Base-by-base conservation (phyloP, 2,888 invertebrate genomes). In the Temnothorax rugatulus region DNA sequence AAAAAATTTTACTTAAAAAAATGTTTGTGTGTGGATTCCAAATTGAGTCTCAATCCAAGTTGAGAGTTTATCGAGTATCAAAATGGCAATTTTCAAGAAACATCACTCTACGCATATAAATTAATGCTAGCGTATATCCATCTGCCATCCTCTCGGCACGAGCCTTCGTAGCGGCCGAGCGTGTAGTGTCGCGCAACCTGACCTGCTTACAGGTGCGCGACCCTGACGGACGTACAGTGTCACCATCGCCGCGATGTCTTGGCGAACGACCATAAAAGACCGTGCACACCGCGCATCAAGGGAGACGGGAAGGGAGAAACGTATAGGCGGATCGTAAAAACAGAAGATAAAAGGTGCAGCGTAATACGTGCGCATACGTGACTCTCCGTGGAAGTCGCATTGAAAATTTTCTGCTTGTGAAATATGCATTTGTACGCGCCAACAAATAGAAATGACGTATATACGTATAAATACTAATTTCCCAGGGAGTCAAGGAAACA, bases 141-240 rank as follows among this genome's bases (percentile, higher is more conserved):
- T 52, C n/a, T 47, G 47, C 2, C 18, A 29, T 52, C 41, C n/a
- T 63, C 63, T 63, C 52, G 61, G 44, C 52, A 18, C 77, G 18
- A 21, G 63, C 63, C 41, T 75, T 74, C 61, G 29, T 50, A 61
- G 41, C 25, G 61, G 41, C 41, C 52, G 50, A 66, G 52, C 66
- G 66, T 25, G n/a, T n/a, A 29, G 38, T 59, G 69, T 59, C 79
- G 79, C 52, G 44, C 77, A 73, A 71, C 77, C 77, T 76, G 75
- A 75, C 82, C 82, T 77, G 61, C 63, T 76, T 76, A 63, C 83
- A 76, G 64, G 77, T 77, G 83, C 76, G 77, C 38, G 64, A 83
- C 79, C 83, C 77, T 82, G 82, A 83, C 79, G 77, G 57, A 57
- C 57, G 66, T 50, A 84, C 81, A 81, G 82, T 84, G 81, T 84